These are phyloP conservation scores for Phortica variegata DNA, from an alignment of 1,140 invertebrate genomes.

Conservation along the genomic window DNA sequence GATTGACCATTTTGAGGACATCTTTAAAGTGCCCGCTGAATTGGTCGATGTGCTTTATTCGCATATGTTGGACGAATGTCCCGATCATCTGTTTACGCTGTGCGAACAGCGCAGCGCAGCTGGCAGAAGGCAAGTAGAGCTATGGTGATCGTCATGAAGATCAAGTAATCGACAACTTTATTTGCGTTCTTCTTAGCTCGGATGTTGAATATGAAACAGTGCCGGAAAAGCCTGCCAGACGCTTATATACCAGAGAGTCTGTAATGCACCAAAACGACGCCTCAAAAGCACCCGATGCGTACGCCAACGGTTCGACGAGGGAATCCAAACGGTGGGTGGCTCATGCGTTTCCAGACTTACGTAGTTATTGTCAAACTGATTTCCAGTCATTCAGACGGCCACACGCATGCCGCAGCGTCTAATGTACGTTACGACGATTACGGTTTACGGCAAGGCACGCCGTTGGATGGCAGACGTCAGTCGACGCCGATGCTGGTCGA, in stretches of 20 bases:
- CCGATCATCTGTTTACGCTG: conserved; percentile 72
- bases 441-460: background rate
- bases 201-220: conserved; percentile 1
- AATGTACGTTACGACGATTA: too few species aligned
- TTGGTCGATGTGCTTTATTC: conserved; percentile 82
- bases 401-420: background rate
- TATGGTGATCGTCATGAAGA: background rate
- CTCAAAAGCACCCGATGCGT: conserved; percentile 3
- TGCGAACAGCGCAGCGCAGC: too few species aligned
- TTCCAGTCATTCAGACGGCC: background rate
- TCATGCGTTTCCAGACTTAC: too few species aligned
- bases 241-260: conserved; percentile 68
- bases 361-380: background rate
- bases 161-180: conserved; percentile 2
- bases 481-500: conserved; percentile 20
- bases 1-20: conserved; percentile 74
- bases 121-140: too few species aligned
- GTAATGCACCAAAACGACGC: conserved; percentile 67
- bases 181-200: background rate
- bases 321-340: conserved; percentile 9
- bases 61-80: conserved; percentile 79
- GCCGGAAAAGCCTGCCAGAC: background rate
- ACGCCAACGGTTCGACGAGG: background rate
- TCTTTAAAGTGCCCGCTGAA: conserved; percentile 78
- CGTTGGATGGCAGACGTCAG: conserved; percentile 14